Base-by-base conservation (phyloP, 2,797 vertebrate species). In the Eulemur rubriventer region DNA sequence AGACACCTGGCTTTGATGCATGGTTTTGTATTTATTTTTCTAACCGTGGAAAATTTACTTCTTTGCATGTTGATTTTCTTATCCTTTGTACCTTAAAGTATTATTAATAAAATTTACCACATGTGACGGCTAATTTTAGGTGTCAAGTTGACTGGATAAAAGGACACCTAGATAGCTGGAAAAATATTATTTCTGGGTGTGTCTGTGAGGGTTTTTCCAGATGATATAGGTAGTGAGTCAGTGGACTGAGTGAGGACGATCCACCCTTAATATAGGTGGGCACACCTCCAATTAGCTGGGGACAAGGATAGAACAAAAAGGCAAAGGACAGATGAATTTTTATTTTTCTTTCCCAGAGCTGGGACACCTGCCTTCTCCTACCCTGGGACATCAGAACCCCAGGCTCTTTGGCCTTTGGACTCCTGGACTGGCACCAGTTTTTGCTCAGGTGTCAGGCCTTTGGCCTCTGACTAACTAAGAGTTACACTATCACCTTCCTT, bases 51-150 rank as follows among this genome's bases (percentile, higher is more conserved):
- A 20, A 35, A 92, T 59, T 65, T 67, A 67, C 3, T 69, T 72
- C 18, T 89, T 69, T 94, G 20, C 7, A 48, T 92, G 10, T 85
- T 78, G 59, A 28, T 69, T 80, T 81, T 20, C 24, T 72, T 48
- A 59, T 59, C 63, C 18, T 89, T 73, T 94, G 20, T 6, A 43
- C 81, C 17, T 85, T 72, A 59, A 33, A 83, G 22, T 16, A 33
- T 48, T 16, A 92, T 35, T 61, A 52, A 52, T 41, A 79, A 69
- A 52, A 26, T 10, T 28, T 88, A 17, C 6, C 2, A 13, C 22
- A 4, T 2, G 12, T 67, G 30, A 9, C 12, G 28, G 30, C 73
- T 33, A 24, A 48, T 38, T 30, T 67, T 57, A 48, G 3, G 6
- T 26, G 10, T 48, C 28, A 83, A 38, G 14, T 43, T n/a, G 12